Evolutionary conservation across 2,888 invertebrate genomes (phyloP).

Genomic region (Polydesmus complanatus): DNA sequence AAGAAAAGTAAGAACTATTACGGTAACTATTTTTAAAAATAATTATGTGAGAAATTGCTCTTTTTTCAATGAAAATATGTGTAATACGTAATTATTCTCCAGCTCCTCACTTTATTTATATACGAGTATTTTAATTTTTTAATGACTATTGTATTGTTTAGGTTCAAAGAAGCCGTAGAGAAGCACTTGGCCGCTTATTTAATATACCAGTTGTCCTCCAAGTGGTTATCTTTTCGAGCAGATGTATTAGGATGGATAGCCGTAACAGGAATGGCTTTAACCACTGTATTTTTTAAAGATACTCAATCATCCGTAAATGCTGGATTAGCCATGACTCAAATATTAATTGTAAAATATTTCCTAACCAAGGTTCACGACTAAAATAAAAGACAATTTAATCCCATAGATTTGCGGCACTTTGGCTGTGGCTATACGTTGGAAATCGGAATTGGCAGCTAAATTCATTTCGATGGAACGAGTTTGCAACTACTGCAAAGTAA

Average conservation of each 20-base stretch:
- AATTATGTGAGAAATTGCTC: neutral
- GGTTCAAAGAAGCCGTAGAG: conserved; percentile 33
- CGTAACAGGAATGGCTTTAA: conserved; percentile 33
- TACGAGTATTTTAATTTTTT: neutral
- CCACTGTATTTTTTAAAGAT: conserved; percentile 34
- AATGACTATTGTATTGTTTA: conserved; percentile 23
- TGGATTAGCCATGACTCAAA: conserved; percentile 40
- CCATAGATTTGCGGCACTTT: conserved; percentile 27
- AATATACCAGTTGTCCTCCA: conserved; percentile 33
- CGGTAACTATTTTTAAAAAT: neutral
- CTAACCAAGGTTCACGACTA: neutral
- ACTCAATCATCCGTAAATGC: conserved; percentile 33
- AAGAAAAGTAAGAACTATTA: conserved; percentile 24
- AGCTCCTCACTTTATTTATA: neutral
- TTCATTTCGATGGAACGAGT: conserved; percentile 36
- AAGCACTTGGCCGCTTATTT: conserved; percentile 33
- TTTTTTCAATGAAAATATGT: conserved; percentile 16
- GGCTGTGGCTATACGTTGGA: conserved; percentile 28
- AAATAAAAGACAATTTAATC: neutral
- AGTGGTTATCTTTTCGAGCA: conserved; percentile 37
- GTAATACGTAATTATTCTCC: neutral
- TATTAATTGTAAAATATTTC: conserved; percentile 39
- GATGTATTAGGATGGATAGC: conserved; percentile 31
- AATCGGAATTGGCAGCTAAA: conserved; percentile 30
- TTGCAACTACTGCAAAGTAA: conserved; percentile 32